phyloP scores from a whole-genome alignment of 2,113 vertebrate genomes.

The Dicentrarchus labrax region DNA sequence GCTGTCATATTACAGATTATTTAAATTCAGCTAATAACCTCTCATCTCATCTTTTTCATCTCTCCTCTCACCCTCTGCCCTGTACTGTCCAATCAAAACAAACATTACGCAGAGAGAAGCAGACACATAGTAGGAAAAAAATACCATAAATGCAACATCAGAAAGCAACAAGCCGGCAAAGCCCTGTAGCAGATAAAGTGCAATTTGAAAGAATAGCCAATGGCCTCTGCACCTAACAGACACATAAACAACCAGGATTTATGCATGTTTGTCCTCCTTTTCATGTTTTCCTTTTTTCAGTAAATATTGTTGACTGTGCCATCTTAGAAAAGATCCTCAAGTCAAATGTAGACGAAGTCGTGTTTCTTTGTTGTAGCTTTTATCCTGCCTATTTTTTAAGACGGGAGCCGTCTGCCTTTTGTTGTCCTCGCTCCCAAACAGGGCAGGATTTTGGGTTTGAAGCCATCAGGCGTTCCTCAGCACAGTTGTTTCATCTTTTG shows the following conservation, averaged over 20 bases:
- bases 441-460: slow-evolving; percentile 38
- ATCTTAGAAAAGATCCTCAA: slow-evolving; percentile 43
- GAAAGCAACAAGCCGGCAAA: slow-evolving; percentile 27
- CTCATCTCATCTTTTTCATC: slow-evolving; percentile 20
- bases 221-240: slow-evolving; percentile 40
- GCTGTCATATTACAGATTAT: not conserved
- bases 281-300: not conserved
- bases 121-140: slow-evolving; percentile 9
- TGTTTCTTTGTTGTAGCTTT: slow-evolving; percentile 43
- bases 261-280: slow-evolving; percentile 21
- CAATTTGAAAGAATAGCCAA: slow-evolving; percentile 21
- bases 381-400: slow-evolving; percentile 31
- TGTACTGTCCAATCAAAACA: slow-evolving; percentile 7
- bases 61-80: not conserved
- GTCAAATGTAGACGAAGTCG: slow-evolving; percentile 52
- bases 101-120: slow-evolving; percentile 18
- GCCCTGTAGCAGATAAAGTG: not conserved
- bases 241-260: slow-evolving; percentile 40
- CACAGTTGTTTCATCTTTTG: slow-evolving; percentile 53
- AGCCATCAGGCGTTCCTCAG: slow-evolving; percentile 30
- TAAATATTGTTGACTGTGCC: slow-evolving; percentile 37
- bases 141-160: slow-evolving; percentile 23
- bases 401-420: slow-evolving; percentile 22
- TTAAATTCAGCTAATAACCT: slow-evolving; percentile 28
- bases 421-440: slow-evolving; percentile 33